Conservation (phyloP, 2,113 vertebrate species). For the Recurvirostra avosetta region DNA sequence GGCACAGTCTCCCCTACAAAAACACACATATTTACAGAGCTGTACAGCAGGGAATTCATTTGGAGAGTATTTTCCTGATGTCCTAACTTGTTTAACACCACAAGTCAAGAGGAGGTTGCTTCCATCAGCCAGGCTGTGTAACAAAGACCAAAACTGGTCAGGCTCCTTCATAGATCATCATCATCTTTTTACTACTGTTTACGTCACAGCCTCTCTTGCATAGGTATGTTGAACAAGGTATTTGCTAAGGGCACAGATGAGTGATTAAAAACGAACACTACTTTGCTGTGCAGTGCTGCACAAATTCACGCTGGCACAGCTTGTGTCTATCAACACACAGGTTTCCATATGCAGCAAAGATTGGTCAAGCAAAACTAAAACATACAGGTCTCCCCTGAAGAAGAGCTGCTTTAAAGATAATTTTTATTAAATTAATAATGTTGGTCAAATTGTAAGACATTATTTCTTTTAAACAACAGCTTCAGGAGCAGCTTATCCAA, state of each 20-base stretch:
- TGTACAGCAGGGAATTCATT: not conserved
- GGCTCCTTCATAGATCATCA: not conserved
- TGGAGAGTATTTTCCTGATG: not conserved
- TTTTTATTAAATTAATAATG: not conserved
- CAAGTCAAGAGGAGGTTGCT: not conserved
- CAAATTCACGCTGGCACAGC: not conserved
- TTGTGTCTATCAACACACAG: not conserved
- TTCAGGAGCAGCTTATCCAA: not conserved
- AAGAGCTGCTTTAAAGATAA: not conserved
- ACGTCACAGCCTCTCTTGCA: not conserved
- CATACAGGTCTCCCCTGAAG: not conserved
- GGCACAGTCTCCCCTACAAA: not conserved
- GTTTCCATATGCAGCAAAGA: not conserved
- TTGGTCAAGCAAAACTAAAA: not conserved
- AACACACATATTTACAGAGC: not conserved
- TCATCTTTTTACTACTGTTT: not conserved
- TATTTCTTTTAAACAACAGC: not conserved
- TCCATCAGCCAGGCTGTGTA: not conserved
- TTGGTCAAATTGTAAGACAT: not conserved
- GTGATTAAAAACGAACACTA: not conserved
- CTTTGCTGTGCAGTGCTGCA: not conserved
- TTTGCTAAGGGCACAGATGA: not conserved
- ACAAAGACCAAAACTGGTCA: not conserved
- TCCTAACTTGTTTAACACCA: not conserved
- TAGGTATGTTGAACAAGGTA: accelerated